Evolutionary conservation across 2,797 vertebrate genomes (phyloP).

Genomic region (Coregonus suidteri): DNA sequence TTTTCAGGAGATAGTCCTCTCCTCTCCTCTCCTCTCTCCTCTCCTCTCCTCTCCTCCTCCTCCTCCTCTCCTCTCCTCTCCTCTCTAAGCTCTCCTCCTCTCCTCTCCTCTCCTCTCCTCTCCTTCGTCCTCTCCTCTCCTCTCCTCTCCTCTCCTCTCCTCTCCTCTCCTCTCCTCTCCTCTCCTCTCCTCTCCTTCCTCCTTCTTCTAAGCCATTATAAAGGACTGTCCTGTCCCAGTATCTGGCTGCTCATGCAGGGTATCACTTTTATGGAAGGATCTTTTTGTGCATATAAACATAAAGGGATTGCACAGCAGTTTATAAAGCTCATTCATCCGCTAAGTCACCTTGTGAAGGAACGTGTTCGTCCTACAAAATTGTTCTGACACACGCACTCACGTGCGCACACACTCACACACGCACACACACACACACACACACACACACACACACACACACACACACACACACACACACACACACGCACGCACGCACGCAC

Average conservation of each 20-base stretch:
- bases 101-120: background rate
- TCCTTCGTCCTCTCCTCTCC: background rate
- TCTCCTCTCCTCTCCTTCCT: slow-evolving; percentile 1
- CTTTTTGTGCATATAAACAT: slow-evolving; percentile 26
- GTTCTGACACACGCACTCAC: background rate
- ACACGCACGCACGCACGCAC: no score
- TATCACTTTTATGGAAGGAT: slow-evolving; percentile 10
- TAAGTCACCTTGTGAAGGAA: background rate
- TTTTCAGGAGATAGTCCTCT: no score
- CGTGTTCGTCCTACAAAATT: background rate
- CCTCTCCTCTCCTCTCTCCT: no score
- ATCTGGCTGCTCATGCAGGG: slow-evolving; percentile 5
- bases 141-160: background rate
- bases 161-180: background rate
- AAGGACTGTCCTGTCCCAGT: slow-evolving; percentile 17
- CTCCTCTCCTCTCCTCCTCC: no score
- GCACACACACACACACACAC: no score
- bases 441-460: no score
- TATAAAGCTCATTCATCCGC: slow-evolving; percentile 24
- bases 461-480: no score
- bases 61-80: background rate
- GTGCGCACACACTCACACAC: background rate
- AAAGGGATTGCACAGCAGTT: slow-evolving; percentile 7
- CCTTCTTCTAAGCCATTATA: slow-evolving; percentile 8
- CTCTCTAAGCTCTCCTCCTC: background rate